phyloP scores from a whole-genome alignment of 1,140 invertebrate species.

The Drosophila athabasca region DNA sequence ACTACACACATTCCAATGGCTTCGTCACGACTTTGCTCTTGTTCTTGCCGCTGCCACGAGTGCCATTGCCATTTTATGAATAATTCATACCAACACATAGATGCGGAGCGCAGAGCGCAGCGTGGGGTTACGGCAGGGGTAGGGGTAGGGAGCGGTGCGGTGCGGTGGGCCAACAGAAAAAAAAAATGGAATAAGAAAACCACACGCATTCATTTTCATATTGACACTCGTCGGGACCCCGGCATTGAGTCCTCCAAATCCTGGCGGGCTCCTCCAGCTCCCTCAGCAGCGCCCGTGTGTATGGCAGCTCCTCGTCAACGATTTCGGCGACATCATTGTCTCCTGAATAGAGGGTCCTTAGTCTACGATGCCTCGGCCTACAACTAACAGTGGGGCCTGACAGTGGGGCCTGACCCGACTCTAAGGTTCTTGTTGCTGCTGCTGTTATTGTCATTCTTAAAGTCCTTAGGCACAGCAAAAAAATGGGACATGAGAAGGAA shows the following conservation, averaged over 20 bases:
- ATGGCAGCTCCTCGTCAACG: slow-evolving; percentile 67
- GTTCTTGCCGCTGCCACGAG: slow-evolving; percentile 62
- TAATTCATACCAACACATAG: slow-evolving; percentile 76
- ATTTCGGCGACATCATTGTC: slow-evolving; percentile 70
- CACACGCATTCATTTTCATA: slow-evolving; percentile 76
- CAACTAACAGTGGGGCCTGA: background rate
- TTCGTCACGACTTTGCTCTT: slow-evolving; percentile 66
- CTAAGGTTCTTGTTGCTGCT: too few species aligned
- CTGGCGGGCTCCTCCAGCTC: background rate
- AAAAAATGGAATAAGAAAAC: slow-evolving; percentile 34
- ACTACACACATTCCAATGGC: slow-evolving; percentile 49
- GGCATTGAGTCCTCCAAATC: slow-evolving; percentile 58
- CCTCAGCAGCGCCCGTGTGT: slow-evolving; percentile 5
- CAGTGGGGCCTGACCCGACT: too few species aligned
- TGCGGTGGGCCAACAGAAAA: background rate
- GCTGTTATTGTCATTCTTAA: slow-evolving; percentile 23
- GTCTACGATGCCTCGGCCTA: slow-evolving; percentile 42
- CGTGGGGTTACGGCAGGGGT: slow-evolving; percentile 13
- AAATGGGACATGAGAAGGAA: background rate
- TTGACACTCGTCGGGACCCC: slow-evolving; percentile 64
- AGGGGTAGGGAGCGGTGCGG: slow-evolving; percentile 5
- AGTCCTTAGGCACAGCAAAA: slow-evolving; percentile 24
- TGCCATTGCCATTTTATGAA: slow-evolving; percentile 81
- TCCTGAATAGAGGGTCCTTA: slow-evolving; percentile 41
- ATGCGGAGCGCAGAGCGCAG: slow-evolving; percentile 16